Evolutionary conservation across 2,113 vertebrate genomes (phyloP).

Genomic region (Sitta europaea): DNA sequence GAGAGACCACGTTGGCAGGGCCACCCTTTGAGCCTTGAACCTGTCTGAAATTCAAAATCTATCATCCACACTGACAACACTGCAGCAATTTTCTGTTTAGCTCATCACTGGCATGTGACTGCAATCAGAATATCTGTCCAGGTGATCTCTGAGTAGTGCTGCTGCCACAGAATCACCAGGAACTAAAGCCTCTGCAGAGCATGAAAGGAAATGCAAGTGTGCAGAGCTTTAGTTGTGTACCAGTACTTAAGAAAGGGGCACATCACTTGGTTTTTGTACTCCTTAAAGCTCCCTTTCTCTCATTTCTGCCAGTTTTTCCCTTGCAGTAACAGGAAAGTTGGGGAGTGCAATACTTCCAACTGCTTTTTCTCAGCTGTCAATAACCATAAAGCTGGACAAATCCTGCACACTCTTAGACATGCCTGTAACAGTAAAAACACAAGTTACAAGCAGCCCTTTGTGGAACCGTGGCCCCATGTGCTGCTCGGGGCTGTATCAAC

Average conservation of each 20-base stretch:
- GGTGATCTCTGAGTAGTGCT: not conserved
- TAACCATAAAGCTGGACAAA: not conserved
- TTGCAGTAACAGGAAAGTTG: not conserved
- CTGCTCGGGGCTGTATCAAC: not conserved
- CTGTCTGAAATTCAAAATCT: not conserved
- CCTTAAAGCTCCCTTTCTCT: not conserved
- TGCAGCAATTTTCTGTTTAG: not conserved
- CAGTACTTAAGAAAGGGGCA: not conserved
- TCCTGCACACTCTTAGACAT: not conserved
- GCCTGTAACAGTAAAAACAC: not conserved
- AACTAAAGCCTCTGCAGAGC: not conserved
- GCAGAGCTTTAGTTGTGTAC: not conserved
- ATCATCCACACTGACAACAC: not conserved
- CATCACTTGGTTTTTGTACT: not conserved
- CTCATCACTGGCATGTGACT: not conserved
- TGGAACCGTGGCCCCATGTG: accelerated
- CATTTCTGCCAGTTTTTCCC: not conserved
- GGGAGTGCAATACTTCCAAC: not conserved
- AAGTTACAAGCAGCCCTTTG: not conserved
- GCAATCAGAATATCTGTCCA: not conserved
- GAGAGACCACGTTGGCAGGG: accelerated
- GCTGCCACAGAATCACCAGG: not conserved
- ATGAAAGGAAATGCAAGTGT: not conserved
- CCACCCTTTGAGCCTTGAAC: not conserved
- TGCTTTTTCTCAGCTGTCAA: not conserved